Evolutionary conservation across 1,140 invertebrate genomes (phyloP), one percentile per base, ranked within the genome.

Genomic region (Drosophila parabipectinata): DNA sequence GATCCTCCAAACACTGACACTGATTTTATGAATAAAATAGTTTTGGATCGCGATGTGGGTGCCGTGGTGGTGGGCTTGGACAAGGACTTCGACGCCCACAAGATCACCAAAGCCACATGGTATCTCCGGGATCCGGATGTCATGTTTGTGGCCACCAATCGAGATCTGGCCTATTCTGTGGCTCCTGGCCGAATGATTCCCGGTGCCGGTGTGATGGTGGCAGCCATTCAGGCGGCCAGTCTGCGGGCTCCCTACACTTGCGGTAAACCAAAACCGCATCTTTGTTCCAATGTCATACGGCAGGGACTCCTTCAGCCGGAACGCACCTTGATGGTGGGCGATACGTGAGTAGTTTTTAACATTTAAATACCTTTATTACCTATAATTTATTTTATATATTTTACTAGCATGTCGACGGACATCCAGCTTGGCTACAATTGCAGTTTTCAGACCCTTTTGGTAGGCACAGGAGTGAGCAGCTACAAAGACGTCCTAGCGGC

Each of bases 401-500:
- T 18, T 24, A 26, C 37, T 10, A 83, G 81, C 3, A 15, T 84
- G 21, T 45, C 61, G 4, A 84, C 81, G 0, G 81, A 84, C 9
- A 67, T 84, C 6, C 72, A 67, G 4, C 77, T 84, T 37, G 81
- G 81, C n/a, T 79, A 84, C 9, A 71, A 84, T 12, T 84, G 80
- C 21, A 80, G 76, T 50, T 84, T 84, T 37, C 80, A 79, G 9
- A 84, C 81, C 1, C 44, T 84, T 0, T 12, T 84, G 10, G 81
- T 84, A 21, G 81, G 80, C 47, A 77, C 72, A n/a, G 80, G 81
- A 1, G 58, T 77, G 4, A 63, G 10, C 21, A 77, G 15, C 34
- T 45, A 77, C 9, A 6, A 62, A 2, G 67, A 85, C 37, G 64
- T 76, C 0, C 1, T 21, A 0, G 21, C 37, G 3, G 60, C 37